A percentile compares a stretch with the other conserved stretches of the same genome.
phyloP scores from a whole-genome alignment of 2,888 invertebrate genomes.

The Drosophila multiciliata region DNA sequence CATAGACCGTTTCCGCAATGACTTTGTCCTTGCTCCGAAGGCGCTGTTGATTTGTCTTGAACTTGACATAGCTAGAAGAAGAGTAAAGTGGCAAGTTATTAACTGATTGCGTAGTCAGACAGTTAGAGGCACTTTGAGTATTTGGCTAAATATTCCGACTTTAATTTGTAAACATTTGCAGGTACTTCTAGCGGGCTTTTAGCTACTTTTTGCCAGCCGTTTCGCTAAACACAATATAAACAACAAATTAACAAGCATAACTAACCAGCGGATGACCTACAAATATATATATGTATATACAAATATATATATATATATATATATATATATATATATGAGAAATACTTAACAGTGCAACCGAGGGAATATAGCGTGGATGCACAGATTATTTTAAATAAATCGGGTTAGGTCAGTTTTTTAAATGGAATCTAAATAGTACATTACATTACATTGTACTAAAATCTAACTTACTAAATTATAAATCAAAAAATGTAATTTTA shows the following conservation, averaged over 20 bases:
- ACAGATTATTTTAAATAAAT: neutral
- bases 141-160: conserved; percentile 24
- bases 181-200: conserved; percentile 11
- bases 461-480: neutral
- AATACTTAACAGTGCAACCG: neutral
- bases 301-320: neutral
- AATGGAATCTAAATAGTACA: neutral
- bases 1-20: conserved; percentile 81
- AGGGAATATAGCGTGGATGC: neutral
- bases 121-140: conserved; percentile 44
- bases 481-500: neutral
- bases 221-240: conserved; percentile 20
- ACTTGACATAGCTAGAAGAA: conserved; percentile 81
- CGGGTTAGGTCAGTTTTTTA: neutral
- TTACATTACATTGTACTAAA: neutral
- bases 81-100: conserved; percentile 5
- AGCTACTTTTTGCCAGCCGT: neutral
- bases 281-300: neutral
- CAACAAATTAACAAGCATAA: neutral
- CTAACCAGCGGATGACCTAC: conserved; percentile 3
- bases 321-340: neutral
- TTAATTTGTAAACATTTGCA: conserved; percentile 37
- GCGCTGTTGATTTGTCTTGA: conserved; percentile 82
- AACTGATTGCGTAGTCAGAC: conserved; percentile 15
- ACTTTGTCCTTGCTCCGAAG: conserved; percentile 82